These are phyloP conservation scores for Euwallacea similis DNA, from an alignment of 1,140 invertebrate species.

Conservation along the genomic window DNA sequence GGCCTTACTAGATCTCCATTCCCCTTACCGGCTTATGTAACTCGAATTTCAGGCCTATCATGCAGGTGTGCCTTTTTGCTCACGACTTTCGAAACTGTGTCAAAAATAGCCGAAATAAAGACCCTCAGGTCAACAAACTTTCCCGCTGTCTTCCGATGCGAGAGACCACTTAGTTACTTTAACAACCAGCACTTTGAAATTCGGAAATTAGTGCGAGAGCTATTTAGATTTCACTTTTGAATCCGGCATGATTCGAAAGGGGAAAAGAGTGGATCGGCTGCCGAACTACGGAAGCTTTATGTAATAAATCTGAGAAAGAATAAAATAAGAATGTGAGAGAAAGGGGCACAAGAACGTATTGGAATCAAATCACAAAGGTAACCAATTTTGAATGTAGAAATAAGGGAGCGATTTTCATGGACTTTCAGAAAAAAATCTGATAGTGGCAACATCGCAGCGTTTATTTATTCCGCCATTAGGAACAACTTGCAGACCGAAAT, in stretches of 20 bases:
- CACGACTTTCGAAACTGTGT: slow-evolving; percentile 13
- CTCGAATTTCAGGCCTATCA: not conserved
- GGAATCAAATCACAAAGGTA: no score
- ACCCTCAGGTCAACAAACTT: slow-evolving; percentile 19
- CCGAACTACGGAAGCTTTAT: no score
- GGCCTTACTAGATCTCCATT: no score
- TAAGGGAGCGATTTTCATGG: no score
- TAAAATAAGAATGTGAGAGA: no score
- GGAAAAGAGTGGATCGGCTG: not conserved
- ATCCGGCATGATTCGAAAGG: not conserved
- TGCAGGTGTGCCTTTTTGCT: slow-evolving; percentile 18
- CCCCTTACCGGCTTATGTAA: not conserved
- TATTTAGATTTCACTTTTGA: not conserved
- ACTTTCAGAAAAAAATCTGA: no score
- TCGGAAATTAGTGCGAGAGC: not conserved
- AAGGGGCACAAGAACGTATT: no score
- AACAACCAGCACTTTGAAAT: not conserved
- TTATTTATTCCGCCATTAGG: no score
- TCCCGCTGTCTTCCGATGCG: not conserved
- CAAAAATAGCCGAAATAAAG: slow-evolving; percentile 15
- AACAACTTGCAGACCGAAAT: no score
- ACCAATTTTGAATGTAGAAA: no score
- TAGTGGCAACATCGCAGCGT: no score
- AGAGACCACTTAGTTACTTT: not conserved
- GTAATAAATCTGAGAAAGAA: no score